Percentiles rank a stretch among this genome's conserved stretches.
Conservation (phyloP, 1,140 invertebrate genomes). For the Leptinotarsa undecemlineata region DNA sequence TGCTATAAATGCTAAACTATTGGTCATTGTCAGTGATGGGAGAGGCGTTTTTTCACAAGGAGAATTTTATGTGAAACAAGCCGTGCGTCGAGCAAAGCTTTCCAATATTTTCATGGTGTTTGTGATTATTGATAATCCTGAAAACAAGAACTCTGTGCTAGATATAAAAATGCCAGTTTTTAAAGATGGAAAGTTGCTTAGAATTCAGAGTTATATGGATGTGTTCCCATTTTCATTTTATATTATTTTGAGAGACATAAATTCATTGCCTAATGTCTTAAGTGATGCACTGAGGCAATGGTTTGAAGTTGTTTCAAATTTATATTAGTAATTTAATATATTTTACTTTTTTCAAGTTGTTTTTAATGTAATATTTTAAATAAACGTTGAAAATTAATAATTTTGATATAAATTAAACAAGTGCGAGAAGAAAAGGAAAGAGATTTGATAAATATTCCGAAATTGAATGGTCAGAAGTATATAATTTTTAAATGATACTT, state of each 20-base stretch:
- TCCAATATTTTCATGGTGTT: constrained; percentile 91
- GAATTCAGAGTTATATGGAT: constrained; percentile 84
- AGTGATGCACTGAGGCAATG: constrained; percentile 96
- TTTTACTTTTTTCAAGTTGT: background rate
- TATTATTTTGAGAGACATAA: constrained; percentile 87
- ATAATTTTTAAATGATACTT: too few relatives aligned
- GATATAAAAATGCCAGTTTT: constrained; percentile 84
- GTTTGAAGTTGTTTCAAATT: constrained; percentile 92
- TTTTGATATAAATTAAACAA: too few relatives aligned
- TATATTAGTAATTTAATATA: constrained; percentile 48
- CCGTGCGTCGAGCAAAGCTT: constrained; percentile 79
- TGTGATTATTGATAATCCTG: constrained; percentile 92
- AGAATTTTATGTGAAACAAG: constrained; percentile 71
- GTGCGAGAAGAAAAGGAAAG: too few relatives aligned
- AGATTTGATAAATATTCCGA: too few relatives aligned
- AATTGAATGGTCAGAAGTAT: too few relatives aligned
- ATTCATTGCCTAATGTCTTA: constrained; percentile 82
- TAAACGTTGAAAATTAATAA: background rate
- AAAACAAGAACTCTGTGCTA: constrained; percentile 90
- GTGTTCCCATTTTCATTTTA: constrained; percentile 99
- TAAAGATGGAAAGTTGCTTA: constrained; percentile 64
- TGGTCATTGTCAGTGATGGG: constrained; percentile 94
- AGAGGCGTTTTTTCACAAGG: constrained; percentile 92
- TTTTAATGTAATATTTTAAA: background rate
- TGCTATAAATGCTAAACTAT: constrained; percentile 74